phyloP scores from a whole-genome alignment of 2,888 invertebrate species.

The Sycophila texana region DNA sequence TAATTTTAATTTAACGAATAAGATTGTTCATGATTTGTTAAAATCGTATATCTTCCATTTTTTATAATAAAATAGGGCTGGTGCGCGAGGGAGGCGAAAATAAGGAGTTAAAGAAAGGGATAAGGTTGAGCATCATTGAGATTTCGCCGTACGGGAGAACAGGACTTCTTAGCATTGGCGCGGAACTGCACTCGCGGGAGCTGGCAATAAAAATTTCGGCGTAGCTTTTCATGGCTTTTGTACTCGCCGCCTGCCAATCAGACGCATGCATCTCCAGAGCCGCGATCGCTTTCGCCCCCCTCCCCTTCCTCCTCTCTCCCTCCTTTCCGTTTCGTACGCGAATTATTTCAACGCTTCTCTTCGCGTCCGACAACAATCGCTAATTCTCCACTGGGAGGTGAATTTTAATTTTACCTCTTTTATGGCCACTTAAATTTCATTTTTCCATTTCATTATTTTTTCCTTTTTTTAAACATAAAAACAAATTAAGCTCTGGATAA shows the following conservation, averaged over 20 bases:
- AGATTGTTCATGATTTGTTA: too few relatives aligned
- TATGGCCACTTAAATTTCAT: constrained; percentile 43
- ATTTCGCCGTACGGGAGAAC: neutral
- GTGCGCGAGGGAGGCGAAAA: constrained; percentile 1
- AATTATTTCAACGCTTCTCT: constrained; percentile 36
- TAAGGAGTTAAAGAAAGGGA: neutral
- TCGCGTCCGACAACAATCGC: constrained; percentile 45
- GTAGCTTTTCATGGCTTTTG: constrained; percentile 59
- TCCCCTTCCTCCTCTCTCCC: constrained; percentile 1
- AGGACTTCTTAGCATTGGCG: constrained; percentile 12
- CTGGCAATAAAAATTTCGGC: constrained; percentile 45
- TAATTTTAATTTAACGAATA: too few relatives aligned
- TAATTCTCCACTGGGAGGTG: neutral
- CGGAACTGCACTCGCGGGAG: neutral
- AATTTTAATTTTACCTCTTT: constrained; percentile 13
- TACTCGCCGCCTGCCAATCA: constrained; percentile 60
- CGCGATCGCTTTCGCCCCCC: constrained; percentile 47
- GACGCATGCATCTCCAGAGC: constrained; percentile 36
- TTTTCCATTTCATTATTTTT: too few relatives aligned
- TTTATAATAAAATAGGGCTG: neutral
- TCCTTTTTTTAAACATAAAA: too few relatives aligned
- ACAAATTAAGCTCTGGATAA: too few relatives aligned
- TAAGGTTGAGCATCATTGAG: constrained; percentile 18
- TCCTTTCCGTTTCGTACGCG: neutral
- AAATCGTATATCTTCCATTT: too few relatives aligned